Percentiles rank a stretch among this genome's conserved stretches.
These are phyloP conservation scores for Poeciliopsis presidionis DNA, from an alignment of 2,797 vertebrate genomes.

Conservation along the genomic window DNA sequence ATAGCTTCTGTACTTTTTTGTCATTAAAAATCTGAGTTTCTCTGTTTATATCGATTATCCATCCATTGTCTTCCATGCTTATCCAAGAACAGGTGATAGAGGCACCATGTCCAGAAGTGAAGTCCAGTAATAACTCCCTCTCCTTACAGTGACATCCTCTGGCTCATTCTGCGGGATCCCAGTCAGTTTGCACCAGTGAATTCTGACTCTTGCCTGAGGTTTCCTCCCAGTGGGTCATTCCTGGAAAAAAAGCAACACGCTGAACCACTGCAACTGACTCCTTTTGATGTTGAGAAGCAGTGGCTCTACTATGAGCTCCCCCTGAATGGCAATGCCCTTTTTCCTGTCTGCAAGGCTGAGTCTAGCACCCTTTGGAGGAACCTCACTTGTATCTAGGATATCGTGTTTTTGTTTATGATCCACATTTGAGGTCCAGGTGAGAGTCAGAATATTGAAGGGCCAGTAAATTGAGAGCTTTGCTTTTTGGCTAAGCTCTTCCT, in stretches of 20 bases:
- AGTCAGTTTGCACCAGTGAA: too few relatives aligned
- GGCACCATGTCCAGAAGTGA: neutral
- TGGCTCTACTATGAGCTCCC: neutral
- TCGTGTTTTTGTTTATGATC: neutral
- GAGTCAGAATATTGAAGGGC: neutral
- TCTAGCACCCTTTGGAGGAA: neutral
- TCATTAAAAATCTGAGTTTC: neutral
- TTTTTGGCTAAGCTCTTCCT: neutral
- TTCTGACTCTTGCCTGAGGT: too few relatives aligned
- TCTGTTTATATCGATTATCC: neutral
- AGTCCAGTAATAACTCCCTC: neutral
- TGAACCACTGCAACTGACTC: too few relatives aligned
- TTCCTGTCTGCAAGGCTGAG: neutral
- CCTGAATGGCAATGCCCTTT: neutral
- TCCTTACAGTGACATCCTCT: neutral
- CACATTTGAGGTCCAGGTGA: neutral
- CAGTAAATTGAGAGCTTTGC: neutral
- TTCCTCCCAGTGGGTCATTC: too few relatives aligned
- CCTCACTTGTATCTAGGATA: neutral
- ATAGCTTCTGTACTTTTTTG: neutral
- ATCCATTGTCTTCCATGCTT: neutral
- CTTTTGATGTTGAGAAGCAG: too few relatives aligned
- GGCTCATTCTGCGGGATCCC: neutral
- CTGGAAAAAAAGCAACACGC: too few relatives aligned
- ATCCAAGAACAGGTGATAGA: neutral